phyloP scores from a whole-genome alignment of 2,888 invertebrate genomes.

The Capitulum mitella region DNA sequence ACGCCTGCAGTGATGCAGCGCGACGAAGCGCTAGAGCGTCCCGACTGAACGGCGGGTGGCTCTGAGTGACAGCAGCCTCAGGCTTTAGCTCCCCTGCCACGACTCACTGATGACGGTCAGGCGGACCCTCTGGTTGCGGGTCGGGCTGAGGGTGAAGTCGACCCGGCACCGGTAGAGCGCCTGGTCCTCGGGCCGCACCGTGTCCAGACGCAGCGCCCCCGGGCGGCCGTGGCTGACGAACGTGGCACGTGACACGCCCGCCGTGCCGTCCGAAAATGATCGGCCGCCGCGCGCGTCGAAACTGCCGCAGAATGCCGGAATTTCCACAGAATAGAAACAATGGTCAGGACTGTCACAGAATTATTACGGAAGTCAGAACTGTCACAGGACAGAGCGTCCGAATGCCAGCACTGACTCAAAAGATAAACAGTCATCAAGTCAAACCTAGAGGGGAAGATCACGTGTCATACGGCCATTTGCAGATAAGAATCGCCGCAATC shows the following conservation, averaged over 20 bases:
- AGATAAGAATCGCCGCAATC: background rate
- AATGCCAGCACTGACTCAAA: no score
- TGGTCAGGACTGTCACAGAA: no score
- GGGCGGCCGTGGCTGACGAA: background rate
- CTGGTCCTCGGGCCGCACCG: background rate
- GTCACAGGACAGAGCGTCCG: no score
- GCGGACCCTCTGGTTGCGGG: constrained; percentile 26
- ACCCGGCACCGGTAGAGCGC: constrained; percentile 30
- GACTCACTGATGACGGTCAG: constrained; percentile 27
- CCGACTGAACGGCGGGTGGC: no score
- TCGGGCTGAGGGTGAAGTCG: constrained; percentile 28
- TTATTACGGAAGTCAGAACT: no score
- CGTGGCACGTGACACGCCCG: background rate
- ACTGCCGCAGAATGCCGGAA: background rate
- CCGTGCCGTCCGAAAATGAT: background rate
- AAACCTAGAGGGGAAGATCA: background rate
- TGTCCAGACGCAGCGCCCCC: background rate
- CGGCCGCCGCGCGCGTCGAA: background rate
- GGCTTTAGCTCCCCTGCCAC: no score
- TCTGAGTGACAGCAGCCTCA: no score
- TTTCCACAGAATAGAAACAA: no score
- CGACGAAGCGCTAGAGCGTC: no score
- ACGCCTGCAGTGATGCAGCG: no score
- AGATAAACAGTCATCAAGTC: no score
- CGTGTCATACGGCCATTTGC: background rate